These are phyloP conservation scores for Julus scandinavius DNA, from an alignment of 2,888 invertebrate genomes.

Conservation along the genomic window DNA sequence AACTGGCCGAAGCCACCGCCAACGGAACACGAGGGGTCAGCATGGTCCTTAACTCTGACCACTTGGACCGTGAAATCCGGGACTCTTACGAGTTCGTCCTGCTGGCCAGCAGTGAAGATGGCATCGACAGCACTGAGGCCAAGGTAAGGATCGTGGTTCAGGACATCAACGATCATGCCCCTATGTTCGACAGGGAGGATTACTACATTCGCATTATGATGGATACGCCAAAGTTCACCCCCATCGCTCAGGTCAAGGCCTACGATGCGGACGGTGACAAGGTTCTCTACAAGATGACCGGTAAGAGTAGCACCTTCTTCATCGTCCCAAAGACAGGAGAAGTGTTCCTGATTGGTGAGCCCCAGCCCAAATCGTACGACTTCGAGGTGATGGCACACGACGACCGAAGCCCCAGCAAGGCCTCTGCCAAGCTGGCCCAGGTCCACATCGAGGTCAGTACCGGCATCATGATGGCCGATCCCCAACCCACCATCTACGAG, in stretches of 20 bases:
- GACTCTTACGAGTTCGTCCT: conserved; percentile 79
- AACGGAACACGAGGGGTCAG: conserved; percentile 58
- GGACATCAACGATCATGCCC: conserved; percentile 93
- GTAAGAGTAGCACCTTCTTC: conserved; percentile 81
- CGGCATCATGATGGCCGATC: conserved; percentile 54
- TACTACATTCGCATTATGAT: conserved; percentile 74
- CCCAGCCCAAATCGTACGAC: conserved; percentile 71
- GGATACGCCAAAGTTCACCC: conserved; percentile 79
- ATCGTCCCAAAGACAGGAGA: conserved; percentile 95
- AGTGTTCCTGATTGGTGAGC: conserved; percentile 77
- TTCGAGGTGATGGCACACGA: conserved; percentile 86
- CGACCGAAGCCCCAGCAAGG: conserved; percentile 74
- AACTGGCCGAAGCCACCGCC: conserved; percentile 73
- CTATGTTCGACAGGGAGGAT: conserved; percentile 80
- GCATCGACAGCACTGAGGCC: conserved; percentile 83
- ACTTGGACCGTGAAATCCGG: conserved; percentile 80
- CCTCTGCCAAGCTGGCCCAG: conserved; percentile 77
- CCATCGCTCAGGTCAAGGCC: conserved; percentile 86
- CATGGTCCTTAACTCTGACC: conserved; percentile 67
- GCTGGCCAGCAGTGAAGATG: conserved; percentile 82
- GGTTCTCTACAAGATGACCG: conserved; percentile 83
- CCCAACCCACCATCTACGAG: conserved; percentile 58
- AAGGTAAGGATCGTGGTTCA: conserved; percentile 79
- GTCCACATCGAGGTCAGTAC: conserved; percentile 77
- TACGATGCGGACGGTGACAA: conserved; percentile 91